These are phyloP conservation scores for Doris montereyensis DNA, from an alignment of 2,888 invertebrate genomes.

Conservation along the genomic window DNA sequence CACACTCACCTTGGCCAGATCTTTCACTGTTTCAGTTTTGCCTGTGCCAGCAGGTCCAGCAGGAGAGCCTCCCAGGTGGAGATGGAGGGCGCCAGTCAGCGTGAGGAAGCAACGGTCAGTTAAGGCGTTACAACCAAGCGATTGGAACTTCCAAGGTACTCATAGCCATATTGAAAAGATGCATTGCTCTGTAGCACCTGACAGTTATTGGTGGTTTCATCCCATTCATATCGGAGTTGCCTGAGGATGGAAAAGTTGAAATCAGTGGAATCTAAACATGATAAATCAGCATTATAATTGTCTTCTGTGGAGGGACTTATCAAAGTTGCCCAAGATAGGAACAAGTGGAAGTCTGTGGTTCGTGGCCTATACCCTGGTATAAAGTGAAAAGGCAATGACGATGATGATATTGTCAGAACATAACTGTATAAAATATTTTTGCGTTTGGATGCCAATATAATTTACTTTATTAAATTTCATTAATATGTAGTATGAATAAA, in stretches of 20 bases:
- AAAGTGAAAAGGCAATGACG: too few species aligned
- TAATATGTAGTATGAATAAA: too few species aligned
- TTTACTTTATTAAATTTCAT: too few species aligned
- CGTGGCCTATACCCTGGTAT: too few species aligned
- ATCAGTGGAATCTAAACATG: too few species aligned
- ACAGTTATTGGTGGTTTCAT: constrained; percentile 71
- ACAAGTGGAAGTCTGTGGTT: too few species aligned
- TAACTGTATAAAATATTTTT: too few species aligned
- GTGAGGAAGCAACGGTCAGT: constrained; percentile 72
- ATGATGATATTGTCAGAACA: too few species aligned
- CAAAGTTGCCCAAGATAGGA: too few species aligned
- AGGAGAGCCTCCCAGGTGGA: constrained; percentile 72
- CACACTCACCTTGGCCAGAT: constrained; percentile 71
- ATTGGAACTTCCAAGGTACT: constrained; percentile 73
- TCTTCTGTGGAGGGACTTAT: too few species aligned
- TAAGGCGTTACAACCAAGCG: constrained; percentile 71
- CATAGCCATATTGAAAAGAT: constrained; percentile 71
- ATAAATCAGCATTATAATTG: too few species aligned
- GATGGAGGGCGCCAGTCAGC: constrained; percentile 70
- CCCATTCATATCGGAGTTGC: constrained; percentile 73
- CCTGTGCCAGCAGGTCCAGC: constrained; percentile 73
- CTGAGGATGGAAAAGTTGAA: constrained; percentile 55
- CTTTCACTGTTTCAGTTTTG: constrained; percentile 73
- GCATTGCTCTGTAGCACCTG: constrained; percentile 71
- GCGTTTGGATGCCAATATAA: too few species aligned